Evolutionary conservation across 1,140 invertebrate genomes (phyloP).

Genomic region (Heterodera schachtii): DNA sequence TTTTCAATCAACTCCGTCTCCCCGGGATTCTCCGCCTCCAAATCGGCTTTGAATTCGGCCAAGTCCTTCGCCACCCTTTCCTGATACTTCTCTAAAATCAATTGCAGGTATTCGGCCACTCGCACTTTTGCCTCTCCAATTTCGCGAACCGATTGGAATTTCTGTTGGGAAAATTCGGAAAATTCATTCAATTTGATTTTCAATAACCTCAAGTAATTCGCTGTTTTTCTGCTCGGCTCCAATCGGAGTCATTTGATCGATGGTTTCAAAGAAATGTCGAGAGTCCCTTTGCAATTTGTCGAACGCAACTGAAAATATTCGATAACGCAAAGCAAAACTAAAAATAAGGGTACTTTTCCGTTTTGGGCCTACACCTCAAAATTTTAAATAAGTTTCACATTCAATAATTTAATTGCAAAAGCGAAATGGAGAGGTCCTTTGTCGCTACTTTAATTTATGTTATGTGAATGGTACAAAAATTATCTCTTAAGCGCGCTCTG

Average conservation of each 20-base stretch:
- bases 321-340: neutral
- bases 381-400: too few species aligned
- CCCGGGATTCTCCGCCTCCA: constrained; percentile 39
- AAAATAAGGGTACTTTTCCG: neutral
- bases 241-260: constrained; percentile 23
- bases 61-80: constrained; percentile 38
- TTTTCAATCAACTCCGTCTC: constrained; percentile 40
- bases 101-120: constrained; percentile 36
- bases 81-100: constrained; percentile 37
- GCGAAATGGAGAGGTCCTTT: too few species aligned
- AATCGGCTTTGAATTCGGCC: constrained; percentile 40
- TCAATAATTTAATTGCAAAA: too few species aligned
- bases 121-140: constrained; percentile 29
- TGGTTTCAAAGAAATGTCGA: constrained; percentile 26
- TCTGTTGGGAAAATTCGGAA: constrained; percentile 20
- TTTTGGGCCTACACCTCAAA: too few species aligned
- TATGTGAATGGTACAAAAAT: too few species aligned
- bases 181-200: too few species aligned
- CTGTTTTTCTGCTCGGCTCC: constrained; percentile 10
- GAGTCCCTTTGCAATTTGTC: constrained; percentile 32
- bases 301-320: constrained; percentile 19
- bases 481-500: too few species aligned
- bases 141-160: constrained; percentile 29
- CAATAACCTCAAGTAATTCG: constrained; percentile 11
- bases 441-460: too few species aligned